Base-by-base conservation (phyloP, 1,140 invertebrate genomes). In the Brachionus angularis region DNA sequence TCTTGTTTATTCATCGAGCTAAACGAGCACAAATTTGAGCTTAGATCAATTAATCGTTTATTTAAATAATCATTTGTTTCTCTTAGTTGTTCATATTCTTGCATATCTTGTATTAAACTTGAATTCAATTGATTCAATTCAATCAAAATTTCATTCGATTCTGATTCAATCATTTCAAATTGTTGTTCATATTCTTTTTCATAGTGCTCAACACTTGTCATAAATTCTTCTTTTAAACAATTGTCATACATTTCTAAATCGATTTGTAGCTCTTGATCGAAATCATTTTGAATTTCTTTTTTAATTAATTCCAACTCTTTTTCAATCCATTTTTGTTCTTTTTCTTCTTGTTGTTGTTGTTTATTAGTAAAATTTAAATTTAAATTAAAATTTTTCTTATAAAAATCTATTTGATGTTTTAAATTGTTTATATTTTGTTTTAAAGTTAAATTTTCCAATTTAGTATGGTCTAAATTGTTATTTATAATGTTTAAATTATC, bases 151-250 rank as follows among this genome's bases (percentile, higher is more conserved):
- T 33, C 33, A 33, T 2, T 58, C 53, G 53, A 42, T 39, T 58
- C 53, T 18, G 21, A 18, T 1, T 58, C 53, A 10, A 58, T 23
- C 39, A 5, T 39, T 39, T n/a, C n/a, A n/a, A n/a, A n/a, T n/a
- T n/a, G n/a, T n/a, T n/a, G n/a, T n/a, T 58, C 53, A 27, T 29
- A 58, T 39, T 58, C 53, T 58, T 58, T 16, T 10, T 58, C 53
- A 14, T 42, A 58, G 4, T 36, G n/a, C 14, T 58, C 53, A 23
- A 58, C n/a, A 39, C 39, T 7, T 16, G 7, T 23, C 8, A 58
- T 21, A 8, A 39, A 12, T 29, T 58, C 21, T 5, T 58, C 8
- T 39, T 58, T 7, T 10, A 58, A 10, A 12, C 10, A 0, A 0
- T 10, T 4, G 10, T 58, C 53, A 39, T 23, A 58, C 1, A 14